Percentiles rank a stretch among this genome's conserved stretches.
These are phyloP conservation scores for Manis pentadactyla DNA, from an alignment of 2,797 vertebrate species.

Conservation along the genomic window DNA sequence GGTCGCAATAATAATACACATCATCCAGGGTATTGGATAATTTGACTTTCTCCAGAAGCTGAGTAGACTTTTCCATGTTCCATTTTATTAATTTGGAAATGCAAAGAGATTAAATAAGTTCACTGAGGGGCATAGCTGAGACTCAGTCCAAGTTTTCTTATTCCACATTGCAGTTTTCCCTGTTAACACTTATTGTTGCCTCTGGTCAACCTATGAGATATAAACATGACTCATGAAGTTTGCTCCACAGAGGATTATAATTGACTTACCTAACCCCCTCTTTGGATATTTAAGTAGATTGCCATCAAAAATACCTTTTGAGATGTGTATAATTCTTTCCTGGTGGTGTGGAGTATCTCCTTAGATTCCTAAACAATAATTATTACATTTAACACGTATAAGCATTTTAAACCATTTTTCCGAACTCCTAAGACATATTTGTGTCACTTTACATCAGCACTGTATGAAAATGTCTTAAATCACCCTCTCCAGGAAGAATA, in stretches of 20 bases:
- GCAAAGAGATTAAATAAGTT: not conserved
- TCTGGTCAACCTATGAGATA: not conserved
- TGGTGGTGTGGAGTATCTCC: not conserved
- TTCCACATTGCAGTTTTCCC: not conserved
- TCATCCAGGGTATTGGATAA: not conserved
- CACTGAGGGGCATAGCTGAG: not conserved
- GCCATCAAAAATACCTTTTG: not conserved
- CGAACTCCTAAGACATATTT: not conserved
- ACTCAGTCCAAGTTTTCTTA: not conserved
- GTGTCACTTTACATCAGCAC: not conserved
- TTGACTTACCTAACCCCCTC: rapidly evolving
- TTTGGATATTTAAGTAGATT: not conserved
- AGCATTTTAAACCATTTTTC: constrained; percentile 14
- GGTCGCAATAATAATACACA: not conserved
- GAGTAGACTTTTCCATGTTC: not conserved
- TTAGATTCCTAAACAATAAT: not conserved
- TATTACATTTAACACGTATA: not conserved
- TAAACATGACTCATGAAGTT: not conserved
- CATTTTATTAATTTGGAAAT: not conserved
- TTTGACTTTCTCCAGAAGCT: not conserved
- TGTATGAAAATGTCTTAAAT: not conserved
- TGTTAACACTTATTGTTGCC: not conserved
- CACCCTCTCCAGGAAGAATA: not conserved
- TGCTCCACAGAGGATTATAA: too few relatives aligned
- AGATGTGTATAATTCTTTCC: not conserved